Conservation (phyloP, 2,888 invertebrate genomes). For the Cerastoderma edule region DNA sequence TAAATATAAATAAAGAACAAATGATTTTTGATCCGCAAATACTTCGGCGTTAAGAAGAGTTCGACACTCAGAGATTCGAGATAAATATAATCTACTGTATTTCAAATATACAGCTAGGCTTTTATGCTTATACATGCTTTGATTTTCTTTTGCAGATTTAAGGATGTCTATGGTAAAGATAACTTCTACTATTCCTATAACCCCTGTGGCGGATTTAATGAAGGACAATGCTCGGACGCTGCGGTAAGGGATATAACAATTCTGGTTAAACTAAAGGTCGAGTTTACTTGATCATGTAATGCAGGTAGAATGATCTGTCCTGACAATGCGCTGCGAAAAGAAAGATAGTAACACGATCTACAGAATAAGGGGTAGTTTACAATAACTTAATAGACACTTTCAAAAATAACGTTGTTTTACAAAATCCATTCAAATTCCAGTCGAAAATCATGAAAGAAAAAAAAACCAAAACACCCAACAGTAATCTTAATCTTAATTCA, state of each 20-base stretch:
- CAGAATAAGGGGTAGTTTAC: background rate
- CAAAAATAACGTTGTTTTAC: too few species aligned
- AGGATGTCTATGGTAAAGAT: constrained; percentile 32
- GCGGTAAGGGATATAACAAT: constrained; percentile 46
- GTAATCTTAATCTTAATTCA: too few species aligned
- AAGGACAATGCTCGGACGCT: constrained; percentile 39
- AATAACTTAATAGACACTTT: background rate
- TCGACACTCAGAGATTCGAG: too few species aligned
- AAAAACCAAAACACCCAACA: too few species aligned
- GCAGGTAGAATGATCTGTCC: background rate
- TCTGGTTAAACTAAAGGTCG: background rate
- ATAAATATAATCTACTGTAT: too few species aligned
- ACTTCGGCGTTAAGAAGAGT: too few species aligned
- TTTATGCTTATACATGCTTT: background rate
- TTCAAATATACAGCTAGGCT: background rate
- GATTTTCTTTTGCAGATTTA: constrained; percentile 39
- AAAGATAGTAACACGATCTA: background rate
- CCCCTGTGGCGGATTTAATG: constrained; percentile 50
- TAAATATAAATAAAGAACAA: too few species aligned
- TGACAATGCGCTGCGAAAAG: background rate
- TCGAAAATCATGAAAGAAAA: too few species aligned
- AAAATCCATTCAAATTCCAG: too few species aligned
- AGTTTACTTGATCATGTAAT: background rate
- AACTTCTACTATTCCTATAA: constrained; percentile 56
- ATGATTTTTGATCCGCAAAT: too few species aligned